A percentile compares a stretch with the other conserved stretches of the same genome.
Evolutionary conservation across 2,797 vertebrate species (phyloP).

Genomic region (Pantherophis vulpinus): DNA sequence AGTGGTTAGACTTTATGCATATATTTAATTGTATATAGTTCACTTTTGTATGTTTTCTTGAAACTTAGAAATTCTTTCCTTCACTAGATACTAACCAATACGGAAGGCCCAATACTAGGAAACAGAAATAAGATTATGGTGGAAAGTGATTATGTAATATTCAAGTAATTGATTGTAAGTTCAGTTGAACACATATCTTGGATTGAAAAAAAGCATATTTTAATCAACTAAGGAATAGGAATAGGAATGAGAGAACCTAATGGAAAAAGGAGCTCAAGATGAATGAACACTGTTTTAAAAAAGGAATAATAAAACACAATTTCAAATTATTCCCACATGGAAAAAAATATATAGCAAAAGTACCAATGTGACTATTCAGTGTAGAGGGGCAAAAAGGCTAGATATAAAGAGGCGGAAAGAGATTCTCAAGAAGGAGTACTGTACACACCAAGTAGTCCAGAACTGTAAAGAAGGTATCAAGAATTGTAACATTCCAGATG

Average conservation of each 20-base stretch:
- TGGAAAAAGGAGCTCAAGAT: neutral
- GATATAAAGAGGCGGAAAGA: neutral
- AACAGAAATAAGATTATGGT: neutral
- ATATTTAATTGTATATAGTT: neutral
- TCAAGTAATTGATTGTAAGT: neutral
- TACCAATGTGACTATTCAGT: neutral
- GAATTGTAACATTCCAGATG: neutral
- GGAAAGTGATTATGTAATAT: neutral
- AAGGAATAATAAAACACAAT: neutral
- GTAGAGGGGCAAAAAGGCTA: neutral
- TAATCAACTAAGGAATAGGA: neutral
- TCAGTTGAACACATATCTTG: neutral
- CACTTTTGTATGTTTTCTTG: neutral
- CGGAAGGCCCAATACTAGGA: neutral
- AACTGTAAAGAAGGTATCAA: neutral
- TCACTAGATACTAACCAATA: neutral
- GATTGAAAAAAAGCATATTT: neutral
- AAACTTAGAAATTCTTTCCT: neutral
- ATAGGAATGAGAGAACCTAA: neutral
- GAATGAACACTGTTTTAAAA: neutral
- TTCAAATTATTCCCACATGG: neutral
- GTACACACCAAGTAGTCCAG: neutral
- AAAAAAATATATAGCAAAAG: neutral
- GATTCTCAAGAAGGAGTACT: neutral
- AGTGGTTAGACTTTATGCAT: constrained; percentile 4